Conservation (phyloP, 2,888 invertebrate genomes). For the Cynaeus angustus region DNA sequence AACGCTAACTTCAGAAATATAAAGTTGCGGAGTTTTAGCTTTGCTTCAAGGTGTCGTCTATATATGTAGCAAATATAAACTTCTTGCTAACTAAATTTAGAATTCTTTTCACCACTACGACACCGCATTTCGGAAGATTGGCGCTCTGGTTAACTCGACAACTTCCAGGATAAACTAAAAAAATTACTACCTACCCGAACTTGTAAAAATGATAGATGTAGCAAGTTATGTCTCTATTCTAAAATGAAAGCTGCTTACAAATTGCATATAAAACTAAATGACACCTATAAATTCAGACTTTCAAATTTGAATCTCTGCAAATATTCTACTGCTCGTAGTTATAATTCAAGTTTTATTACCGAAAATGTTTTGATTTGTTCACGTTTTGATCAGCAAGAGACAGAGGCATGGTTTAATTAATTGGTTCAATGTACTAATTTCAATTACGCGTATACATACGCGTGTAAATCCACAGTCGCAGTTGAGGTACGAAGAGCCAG, state of each 20-base stretch:
- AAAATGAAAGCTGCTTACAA: neutral
- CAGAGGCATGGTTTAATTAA: neutral
- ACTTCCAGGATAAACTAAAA: neutral
- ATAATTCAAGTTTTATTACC: no score
- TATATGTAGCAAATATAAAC: constrained; percentile 42
- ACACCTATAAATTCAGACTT: neutral
- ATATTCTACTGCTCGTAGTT: neutral
- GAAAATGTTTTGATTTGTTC: no score
- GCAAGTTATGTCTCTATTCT: neutral
- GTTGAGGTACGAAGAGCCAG: neutral
- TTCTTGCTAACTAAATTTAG: constrained; percentile 42
- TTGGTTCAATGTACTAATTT: neutral
- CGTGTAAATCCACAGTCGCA: neutral
- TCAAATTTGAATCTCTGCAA: neutral
- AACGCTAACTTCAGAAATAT: constrained; percentile 41
- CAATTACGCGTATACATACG: neutral
- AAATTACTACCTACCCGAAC: neutral
- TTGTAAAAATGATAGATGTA: neutral
- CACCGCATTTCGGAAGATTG: constrained; percentile 24
- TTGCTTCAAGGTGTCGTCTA: constrained; percentile 44
- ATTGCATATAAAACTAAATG: neutral
- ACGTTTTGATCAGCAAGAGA: no score
- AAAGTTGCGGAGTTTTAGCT: constrained; percentile 42
- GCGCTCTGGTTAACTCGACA: constrained; percentile 6
- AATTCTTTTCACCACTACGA: constrained; percentile 36